These are phyloP conservation scores for Nomada ruficornis DNA, from an alignment of 2,888 invertebrate species.

Conservation along the genomic window DNA sequence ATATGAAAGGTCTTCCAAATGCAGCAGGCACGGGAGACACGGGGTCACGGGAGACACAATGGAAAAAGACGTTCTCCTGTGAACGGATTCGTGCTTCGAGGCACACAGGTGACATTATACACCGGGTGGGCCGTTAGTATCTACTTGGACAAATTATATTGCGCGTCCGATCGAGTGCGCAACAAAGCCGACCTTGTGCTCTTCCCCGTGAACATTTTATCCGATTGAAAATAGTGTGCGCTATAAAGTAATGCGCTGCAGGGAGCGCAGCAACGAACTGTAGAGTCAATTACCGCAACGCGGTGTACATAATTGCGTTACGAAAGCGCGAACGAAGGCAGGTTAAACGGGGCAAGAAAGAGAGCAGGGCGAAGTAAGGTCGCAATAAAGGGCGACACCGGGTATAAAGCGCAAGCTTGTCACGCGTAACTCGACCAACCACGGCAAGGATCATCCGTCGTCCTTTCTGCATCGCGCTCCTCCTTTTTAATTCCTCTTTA, in stretches of 20 bases:
- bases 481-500: conserved; percentile 66
- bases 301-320: no score
- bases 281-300: no score
- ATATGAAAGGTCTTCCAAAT: conserved; percentile 49
- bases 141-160: not conserved
- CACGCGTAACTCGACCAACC: conserved; percentile 49
- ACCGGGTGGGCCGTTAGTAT: conserved; percentile 36
- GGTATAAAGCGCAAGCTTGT: conserved; percentile 24
- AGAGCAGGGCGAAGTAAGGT: conserved; percentile 26
- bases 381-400: conserved; percentile 16
- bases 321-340: no score
- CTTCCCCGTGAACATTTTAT: no score
- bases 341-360: not conserved
- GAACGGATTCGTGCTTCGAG: conserved; percentile 52
- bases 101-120: conserved; percentile 43
- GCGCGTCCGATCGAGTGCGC: not conserved
- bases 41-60: conserved; percentile 32
- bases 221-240: no score
- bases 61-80: conserved; percentile 52
- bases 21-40: conserved; percentile 37
- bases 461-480: conserved; percentile 59
- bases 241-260: no score
- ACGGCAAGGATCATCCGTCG: conserved; percentile 68
- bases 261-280: no score
- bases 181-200: not conserved